phyloP scores from a whole-genome alignment of 2,113 vertebrate genomes.

The Myiozetetes cayanensis region DNA sequence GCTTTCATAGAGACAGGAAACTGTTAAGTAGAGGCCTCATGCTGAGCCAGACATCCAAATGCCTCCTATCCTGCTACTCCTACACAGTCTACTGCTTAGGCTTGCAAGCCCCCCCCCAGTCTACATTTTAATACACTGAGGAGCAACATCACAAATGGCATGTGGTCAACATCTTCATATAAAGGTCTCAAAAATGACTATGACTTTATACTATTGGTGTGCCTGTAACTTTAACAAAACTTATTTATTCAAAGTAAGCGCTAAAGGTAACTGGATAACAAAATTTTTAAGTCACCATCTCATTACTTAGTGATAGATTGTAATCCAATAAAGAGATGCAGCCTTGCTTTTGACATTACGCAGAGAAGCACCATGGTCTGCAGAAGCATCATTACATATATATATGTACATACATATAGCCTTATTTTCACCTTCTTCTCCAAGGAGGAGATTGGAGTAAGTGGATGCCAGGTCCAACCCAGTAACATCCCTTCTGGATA shows the following conservation, averaged over 20 bases:
- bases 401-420: no score
- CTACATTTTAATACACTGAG: not conserved
- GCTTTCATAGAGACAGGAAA: constrained; percentile 22
- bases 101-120: not conserved
- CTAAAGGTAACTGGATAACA: not conserved
- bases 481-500: not conserved
- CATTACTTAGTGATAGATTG: not conserved
- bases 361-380: not conserved
- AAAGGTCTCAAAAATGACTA: not conserved
- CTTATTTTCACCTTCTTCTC: not conserved
- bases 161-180: not conserved
- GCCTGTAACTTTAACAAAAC: not conserved
- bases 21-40: constrained; percentile 1
- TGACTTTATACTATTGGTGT: not conserved
- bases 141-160: not conserved
- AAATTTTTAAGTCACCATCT: not conserved
- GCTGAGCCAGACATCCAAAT: constrained; percentile 46
- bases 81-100: not conserved
- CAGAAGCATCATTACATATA: not conserved
- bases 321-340: not conserved
- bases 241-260: not conserved
- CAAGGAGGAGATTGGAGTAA: not conserved
- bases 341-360: not conserved
- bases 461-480: not conserved
- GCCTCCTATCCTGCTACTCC: not conserved